Percentiles rank a stretch among this genome's conserved stretches.
These are phyloP conservation scores for Elephas maximus DNA, from an alignment of 2,113 vertebrate genomes.

Conservation along the genomic window DNA sequence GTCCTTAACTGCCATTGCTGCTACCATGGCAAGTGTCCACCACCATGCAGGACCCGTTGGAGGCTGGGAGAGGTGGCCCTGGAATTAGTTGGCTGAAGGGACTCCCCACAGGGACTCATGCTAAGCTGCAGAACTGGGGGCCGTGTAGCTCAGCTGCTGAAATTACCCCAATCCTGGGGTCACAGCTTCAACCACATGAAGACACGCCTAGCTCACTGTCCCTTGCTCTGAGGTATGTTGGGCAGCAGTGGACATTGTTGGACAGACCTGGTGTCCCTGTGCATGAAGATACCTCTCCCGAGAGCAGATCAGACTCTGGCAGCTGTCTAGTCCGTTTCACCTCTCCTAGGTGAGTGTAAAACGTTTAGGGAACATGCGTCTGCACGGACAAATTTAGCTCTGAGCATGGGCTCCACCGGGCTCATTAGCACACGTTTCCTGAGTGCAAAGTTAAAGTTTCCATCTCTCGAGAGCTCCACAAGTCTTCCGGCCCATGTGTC, in stretches of 20 bases:
- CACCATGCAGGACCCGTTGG: not conserved
- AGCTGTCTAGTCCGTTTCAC: accelerated
- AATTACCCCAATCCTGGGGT: accelerated
- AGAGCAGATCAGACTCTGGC: accelerated
- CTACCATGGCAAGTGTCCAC: not conserved
- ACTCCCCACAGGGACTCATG: accelerated
- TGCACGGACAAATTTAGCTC: accelerated
- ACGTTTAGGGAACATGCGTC: accelerated
- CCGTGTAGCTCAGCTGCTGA: accelerated
- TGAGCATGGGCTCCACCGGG: accelerated
- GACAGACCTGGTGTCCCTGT: accelerated
- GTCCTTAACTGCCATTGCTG: not conserved
- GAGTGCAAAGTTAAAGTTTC: accelerated
- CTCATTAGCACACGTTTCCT: not conserved
- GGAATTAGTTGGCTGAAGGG: not conserved
- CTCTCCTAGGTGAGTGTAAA: not conserved
- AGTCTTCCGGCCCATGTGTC: not conserved
- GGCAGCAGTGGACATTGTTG: accelerated
- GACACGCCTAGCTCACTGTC: accelerated
- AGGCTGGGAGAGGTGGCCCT: not conserved
- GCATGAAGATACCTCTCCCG: accelerated
- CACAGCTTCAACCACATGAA: accelerated
- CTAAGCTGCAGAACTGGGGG: accelerated
- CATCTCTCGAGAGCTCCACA: not conserved
- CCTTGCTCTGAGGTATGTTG: accelerated